Base-by-base conservation (phyloP, 2,888 invertebrate genomes). In the Thecocarcelia acutangulata region DNA sequence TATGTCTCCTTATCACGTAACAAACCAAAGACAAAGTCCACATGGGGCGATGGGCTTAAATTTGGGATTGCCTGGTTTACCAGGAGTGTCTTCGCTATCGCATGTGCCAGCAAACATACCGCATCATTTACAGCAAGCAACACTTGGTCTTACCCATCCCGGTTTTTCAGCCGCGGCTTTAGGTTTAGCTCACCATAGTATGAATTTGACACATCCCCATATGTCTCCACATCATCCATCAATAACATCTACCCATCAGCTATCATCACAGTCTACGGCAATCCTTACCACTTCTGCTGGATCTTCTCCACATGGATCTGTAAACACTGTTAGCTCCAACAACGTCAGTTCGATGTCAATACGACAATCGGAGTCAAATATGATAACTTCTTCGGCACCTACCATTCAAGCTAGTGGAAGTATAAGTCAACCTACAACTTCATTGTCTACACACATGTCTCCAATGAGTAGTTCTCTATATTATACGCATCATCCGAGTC, bases 11-110 rank as follows among this genome's bases (percentile, higher is more conserved):
- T 91, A 91, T 68, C 91, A 91, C 84, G 81, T 75, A 52, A 87
- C 89, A 59, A 88, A 87, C 48, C 91, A 91, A 83, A 88, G 91
- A 2, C 91, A 90, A 84, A 90, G 90, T 74, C 89, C 90, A 5
- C 83, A 85, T 42, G 85, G 85, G 0, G 86, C 88, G 9, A 89
- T 91, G 87, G 88, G 90, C 0, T 85, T 90, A 1, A 90, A 89
- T 76, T 81, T 91, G 28, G 90, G 89, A 15, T 85, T 91, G 70
- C 86, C 90, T 0, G 88, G 89, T 0, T 83, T 90, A 50, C 84
- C 87, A 1, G 85, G 87, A 1, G 87, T 89, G n/a, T 85, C 89
- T 3, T 83, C 87, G 12, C 83, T 90, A 19, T 86, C 88, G 0
- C 90, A 89, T 24, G 88, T 87, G 0, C 86, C 87, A 11, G 86